A percentile compares a stretch with the other conserved stretches of the same genome.
Evolutionary conservation across 92 coral and sea anemone genomes (phyloP).

Genomic region (Hydrozoanthus gracilis): DNA sequence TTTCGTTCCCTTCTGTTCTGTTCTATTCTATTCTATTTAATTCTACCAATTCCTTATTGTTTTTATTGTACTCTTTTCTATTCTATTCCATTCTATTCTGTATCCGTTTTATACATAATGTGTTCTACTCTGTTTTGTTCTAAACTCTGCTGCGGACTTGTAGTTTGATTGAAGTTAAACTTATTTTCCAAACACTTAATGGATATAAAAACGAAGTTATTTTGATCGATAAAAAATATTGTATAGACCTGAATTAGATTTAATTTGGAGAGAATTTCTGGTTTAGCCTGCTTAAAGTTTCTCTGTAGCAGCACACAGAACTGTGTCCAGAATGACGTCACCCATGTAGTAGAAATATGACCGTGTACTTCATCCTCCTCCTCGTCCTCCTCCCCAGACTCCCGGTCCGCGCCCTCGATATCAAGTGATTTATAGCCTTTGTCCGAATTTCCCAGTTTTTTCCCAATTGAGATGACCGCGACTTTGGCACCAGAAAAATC

Average conservation of each 20-base stretch:
- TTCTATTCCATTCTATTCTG: not conserved
- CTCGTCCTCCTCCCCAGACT: slow-evolving; percentile 84
- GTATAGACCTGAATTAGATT: slow-evolving; percentile 73
- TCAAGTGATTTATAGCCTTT: slow-evolving; percentile 40
- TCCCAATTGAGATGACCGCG: slow-evolving; percentile 9
- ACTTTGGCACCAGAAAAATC: slow-evolving; percentile 9
- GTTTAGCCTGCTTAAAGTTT: slow-evolving; percentile 90
- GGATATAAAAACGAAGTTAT: not conserved
- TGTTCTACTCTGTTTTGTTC: not conserved
- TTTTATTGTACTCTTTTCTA: not conserved
- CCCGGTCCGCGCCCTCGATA: slow-evolving; percentile 44
- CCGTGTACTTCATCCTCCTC: slow-evolving; percentile 68
- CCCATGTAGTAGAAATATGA: slow-evolving; percentile 88
- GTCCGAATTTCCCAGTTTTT: slow-evolving; percentile 12
- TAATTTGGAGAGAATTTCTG: slow-evolving; percentile 84
- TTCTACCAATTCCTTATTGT: not conserved
- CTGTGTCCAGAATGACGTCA: slow-evolving; percentile 97
- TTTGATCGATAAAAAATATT: no score
- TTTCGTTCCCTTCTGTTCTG: not conserved
- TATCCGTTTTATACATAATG: not conserved
- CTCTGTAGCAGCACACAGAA: slow-evolving; percentile 81
- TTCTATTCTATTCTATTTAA: not conserved
- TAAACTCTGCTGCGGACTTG: not conserved
- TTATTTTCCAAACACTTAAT: not conserved
- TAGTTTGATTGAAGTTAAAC: not conserved